phyloP scores from a whole-genome alignment of 2,797 vertebrate genomes.

The Todus mexicanus region DNA sequence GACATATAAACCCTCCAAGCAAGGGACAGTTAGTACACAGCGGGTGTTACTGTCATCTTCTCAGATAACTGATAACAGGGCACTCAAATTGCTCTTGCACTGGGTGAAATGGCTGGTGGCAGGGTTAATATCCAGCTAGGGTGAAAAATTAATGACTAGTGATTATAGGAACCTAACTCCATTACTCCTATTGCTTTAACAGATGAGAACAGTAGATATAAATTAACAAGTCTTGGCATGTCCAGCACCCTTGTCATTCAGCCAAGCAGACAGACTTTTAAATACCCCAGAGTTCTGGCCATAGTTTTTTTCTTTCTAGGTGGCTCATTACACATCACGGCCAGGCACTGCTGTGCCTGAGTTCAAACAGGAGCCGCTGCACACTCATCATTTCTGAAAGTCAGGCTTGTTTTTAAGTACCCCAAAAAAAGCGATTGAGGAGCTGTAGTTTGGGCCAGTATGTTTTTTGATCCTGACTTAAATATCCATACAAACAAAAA shows the following conservation, averaged over 20 bases:
- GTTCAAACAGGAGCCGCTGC: neutral
- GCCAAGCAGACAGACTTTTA: neutral
- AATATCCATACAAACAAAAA: neutral
- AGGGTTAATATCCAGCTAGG: neutral
- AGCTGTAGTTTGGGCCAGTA: neutral
- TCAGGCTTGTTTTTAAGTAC: neutral
- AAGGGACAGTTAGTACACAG: neutral
- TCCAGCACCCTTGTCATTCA: neutral
- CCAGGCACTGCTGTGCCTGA: neutral
- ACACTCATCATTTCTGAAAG: neutral
- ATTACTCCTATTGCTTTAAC: neutral
- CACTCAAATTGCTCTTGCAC: neutral
- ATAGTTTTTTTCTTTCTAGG: neutral
- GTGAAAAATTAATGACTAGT: neutral
- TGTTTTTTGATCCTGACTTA: neutral
- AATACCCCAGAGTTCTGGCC: neutral
- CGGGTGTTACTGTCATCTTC: neutral
- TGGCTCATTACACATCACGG: neutral
- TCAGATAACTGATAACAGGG: neutral
- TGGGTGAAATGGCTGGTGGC: neutral
- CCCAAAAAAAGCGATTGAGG: neutral
- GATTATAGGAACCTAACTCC: neutral
- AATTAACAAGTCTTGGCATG: neutral
- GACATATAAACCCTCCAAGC: neutral
- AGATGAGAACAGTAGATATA: slow-evolving; percentile 1